Base-by-base conservation (phyloP, 2,888 invertebrate species). In the Boloria selene region DNA sequence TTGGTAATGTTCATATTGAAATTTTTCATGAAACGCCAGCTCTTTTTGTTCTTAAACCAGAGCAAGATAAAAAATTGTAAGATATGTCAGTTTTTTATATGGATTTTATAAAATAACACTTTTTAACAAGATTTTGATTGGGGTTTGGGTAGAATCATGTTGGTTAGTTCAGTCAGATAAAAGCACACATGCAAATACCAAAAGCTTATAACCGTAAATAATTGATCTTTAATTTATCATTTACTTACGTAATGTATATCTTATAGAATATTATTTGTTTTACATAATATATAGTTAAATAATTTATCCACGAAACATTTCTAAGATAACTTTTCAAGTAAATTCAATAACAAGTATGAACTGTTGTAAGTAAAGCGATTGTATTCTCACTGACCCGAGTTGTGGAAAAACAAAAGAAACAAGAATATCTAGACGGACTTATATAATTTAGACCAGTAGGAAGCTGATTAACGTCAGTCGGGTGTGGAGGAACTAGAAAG, bases 401-500 rank as follows among this genome's bases (percentile, higher is more conserved):
- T 69, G 72, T 72, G 71, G 67, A 73, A 55, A 81, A 83, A 83
- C 80, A 84, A 84, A 82, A 81, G 78, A 75, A 77, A 70, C 71
- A 73, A 76, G 74, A 79, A 70, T 78, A 79, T 77, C 79, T 75
- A 83, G 78, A 75, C 74, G 74, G 78, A 80, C 75, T 78, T 82
- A 82, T 78, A 80, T 78, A 81, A 83, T 84, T 82, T 84, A 84
- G 85, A 85, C 80, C 78, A 78, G 79, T 77, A 82, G 79, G 82
- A 85, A 84, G 82, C 87, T 90, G 88, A 90, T 90, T 88, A 88
- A 85, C 84, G 85, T 86, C 82, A 83, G 82, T 70, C 71, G 77
- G 78, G 79, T 75, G 75, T 72, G 79, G 77, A 79, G 77, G 73
- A 80, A 77, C 78, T 74, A 73, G 76, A 71, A 71, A 73, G 74